Base-by-base conservation (phyloP, 2,113 vertebrate species). In the Podiceps cristatus region DNA sequence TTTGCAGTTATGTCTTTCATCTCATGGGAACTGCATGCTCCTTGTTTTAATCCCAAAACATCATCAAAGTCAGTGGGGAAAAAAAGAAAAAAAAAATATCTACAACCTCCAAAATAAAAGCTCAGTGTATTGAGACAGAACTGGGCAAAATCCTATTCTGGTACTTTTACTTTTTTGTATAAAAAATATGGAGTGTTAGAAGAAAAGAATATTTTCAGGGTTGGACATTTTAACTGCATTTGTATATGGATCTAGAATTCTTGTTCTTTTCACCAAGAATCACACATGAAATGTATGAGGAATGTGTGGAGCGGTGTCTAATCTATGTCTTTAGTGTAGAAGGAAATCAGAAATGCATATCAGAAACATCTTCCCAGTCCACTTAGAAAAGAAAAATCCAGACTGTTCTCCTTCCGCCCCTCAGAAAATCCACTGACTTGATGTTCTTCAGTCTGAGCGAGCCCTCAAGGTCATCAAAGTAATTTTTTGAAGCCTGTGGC, bases 391-490 rank as follows among this genome's bases (percentile, higher is more conserved):
- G 60, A 93, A 91, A 94, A 85, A 93, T 59, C 14, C 11, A 33
- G 55, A 25, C 33, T 79, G 5, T 28, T 55, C 20, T 60, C 24
- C 62, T 87, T 90, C 55, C 18, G 42, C 28, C 47, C 25, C 55
- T 6, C 13, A 49, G 91, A 96, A 95, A 91, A 94, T 71, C 56
- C 4, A 4, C 63, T 89, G 59, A 89, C 78, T 76, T 67, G 49
- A 40, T 86, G 44, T 89, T 95, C 74, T 85, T 73, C 52, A 72
- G 81, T 85, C 92, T 95, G 75, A 64, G 58, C 0, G 7, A 89
- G n/a, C 66, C 95, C 71, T 97, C 92, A 98, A 97, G 97, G 96
- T 97, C 95, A 96, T 83, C 67, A 63, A 50, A 96, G 87, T 56
- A 86, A 81, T 96, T 83, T 95, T 93, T 71, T 7, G 14, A 95